phyloP scores from a whole-genome alignment of 2,113 vertebrate genomes.

The Zosterops lateralis region DNA sequence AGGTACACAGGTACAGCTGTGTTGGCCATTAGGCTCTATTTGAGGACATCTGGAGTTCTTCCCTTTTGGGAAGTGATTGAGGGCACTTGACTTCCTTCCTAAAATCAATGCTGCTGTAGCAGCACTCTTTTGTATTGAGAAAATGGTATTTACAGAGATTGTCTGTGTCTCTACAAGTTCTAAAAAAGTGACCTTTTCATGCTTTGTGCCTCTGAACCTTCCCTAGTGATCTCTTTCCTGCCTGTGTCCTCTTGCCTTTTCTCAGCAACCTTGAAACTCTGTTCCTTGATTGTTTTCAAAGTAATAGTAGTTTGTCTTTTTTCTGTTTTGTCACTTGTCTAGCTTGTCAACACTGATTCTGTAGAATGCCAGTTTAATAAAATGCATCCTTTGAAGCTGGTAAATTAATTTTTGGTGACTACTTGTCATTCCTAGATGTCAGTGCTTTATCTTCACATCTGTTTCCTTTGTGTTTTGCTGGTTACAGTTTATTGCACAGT shows the following conservation, averaged over 20 bases:
- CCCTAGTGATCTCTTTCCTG: neutral
- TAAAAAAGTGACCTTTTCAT: neutral
- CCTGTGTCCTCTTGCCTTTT: neutral
- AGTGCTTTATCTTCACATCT: neutral
- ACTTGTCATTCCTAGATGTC: neutral
- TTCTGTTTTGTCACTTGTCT: neutral
- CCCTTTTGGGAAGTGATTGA: neutral
- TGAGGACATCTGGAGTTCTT: neutral
- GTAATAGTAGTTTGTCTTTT: neutral
- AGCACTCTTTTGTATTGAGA: neutral
- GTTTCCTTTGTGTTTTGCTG: neutral
- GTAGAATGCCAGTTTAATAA: neutral
- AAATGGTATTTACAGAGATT: neutral
- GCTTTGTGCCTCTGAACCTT: neutral
- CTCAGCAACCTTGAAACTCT: neutral
- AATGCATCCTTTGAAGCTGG: neutral
- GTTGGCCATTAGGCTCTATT: neutral
- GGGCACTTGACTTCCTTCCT: neutral
- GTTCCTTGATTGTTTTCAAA: neutral
- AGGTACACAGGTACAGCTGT: rapidly evolving
- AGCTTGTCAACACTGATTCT: neutral
- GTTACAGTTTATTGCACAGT: neutral
- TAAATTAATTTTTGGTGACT: neutral
- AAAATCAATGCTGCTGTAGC: neutral
- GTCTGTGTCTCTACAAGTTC: neutral